These are phyloP conservation scores for Sorex araneus DNA, from an alignment of 2,113 vertebrate species.

Conservation along the genomic window DNA sequence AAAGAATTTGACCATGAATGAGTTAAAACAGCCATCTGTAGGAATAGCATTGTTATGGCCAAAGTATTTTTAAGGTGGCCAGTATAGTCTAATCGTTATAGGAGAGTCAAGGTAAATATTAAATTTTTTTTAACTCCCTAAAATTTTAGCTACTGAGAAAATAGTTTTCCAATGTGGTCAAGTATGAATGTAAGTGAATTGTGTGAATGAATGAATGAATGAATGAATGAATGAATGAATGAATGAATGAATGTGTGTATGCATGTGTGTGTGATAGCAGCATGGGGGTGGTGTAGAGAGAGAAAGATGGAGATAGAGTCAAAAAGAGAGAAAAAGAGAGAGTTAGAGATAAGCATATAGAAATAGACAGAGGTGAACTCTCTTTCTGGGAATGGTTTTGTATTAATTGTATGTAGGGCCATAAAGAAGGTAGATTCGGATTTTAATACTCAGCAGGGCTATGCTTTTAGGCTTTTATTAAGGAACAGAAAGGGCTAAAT, in stretches of 20 bases:
- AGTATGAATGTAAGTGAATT: neutral
- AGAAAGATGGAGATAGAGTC: too few species aligned
- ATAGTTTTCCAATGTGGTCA: neutral
- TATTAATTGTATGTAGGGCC: too few species aligned
- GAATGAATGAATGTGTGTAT: neutral
- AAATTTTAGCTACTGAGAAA: neutral
- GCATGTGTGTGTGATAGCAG: too few species aligned
- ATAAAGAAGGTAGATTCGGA: too few species aligned
- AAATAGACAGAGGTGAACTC: neutral
- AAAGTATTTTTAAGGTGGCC: neutral
- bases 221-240: neutral
- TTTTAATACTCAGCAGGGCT: too few species aligned
- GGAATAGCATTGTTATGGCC: neutral
- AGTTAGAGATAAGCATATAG: neutral
- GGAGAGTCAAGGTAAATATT: neutral
- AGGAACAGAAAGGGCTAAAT: too few species aligned
- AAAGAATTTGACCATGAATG: neutral
- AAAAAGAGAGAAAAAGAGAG: too few species aligned
- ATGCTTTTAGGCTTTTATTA: too few species aligned
- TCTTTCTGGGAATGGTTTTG: too few species aligned
- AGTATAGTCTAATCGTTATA: neutral
- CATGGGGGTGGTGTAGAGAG: neutral
- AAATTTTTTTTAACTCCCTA: neutral
- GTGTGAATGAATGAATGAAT: too few species aligned
- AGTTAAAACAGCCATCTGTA: slow-evolving; percentile 13